Conservation (phyloP, 2,888 invertebrate genomes). For the Agriopis leucophaearia region DNA sequence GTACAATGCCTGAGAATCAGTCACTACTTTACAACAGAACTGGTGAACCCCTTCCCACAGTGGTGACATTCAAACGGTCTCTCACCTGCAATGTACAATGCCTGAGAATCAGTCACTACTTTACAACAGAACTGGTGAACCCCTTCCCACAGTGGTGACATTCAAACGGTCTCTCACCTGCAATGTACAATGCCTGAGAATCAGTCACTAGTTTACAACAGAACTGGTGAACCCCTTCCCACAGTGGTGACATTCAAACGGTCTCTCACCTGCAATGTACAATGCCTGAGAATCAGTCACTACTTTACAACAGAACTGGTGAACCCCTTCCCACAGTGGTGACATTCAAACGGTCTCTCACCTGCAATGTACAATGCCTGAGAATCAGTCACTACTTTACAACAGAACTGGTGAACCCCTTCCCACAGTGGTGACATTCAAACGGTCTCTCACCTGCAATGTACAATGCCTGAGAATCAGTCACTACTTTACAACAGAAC, state of each 20-base stretch:
- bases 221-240: constrained; percentile 62
- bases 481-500: no score
- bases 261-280: constrained; percentile 66
- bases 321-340: neutral
- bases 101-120: no score
- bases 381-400: no score
- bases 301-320: neutral
- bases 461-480: no score
- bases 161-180: constrained; percentile 70
- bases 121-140: constrained; percentile 54
- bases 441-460: no score
- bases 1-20: neutral
- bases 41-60: constrained; percentile 66
- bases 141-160: constrained; percentile 67
- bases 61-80: constrained; percentile 65
- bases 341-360: no score
- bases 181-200: constrained; percentile 31
- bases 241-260: constrained; percentile 66
- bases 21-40: constrained; percentile 22
- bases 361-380: no score
- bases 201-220: neutral
- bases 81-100: constrained; percentile 61
- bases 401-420: neutral
- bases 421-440: no score
- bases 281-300: no score